A percentile compares a stretch with the other conserved stretches of the same genome.
Evolutionary conservation across 1,140 invertebrate genomes (phyloP).

Genomic region (Spodoptera frugiperda): DNA sequence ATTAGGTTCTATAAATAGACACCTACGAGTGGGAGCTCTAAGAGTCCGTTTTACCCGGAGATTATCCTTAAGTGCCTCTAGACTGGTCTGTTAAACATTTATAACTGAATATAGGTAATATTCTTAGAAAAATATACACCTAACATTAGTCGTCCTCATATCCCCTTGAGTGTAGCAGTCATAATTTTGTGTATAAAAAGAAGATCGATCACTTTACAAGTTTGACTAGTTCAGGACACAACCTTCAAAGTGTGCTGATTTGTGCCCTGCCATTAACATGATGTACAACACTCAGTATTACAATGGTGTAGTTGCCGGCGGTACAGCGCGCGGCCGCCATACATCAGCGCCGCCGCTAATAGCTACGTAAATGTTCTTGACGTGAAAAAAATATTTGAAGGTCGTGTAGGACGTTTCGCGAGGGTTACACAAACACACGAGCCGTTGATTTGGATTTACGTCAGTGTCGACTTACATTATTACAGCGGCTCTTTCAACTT

Average conservation of each 20-base stretch:
- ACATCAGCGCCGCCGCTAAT: constrained; percentile 22
- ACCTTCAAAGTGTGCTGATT: not conserved
- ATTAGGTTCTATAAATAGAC: not conserved
- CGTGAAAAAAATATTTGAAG: constrained; percentile 14
- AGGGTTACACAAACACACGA: constrained; percentile 8
- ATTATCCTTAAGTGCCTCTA: not conserved
- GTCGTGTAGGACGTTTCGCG: not conserved
- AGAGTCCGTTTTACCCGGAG: too few species aligned
- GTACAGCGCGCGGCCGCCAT: not conserved
- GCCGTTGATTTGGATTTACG: not conserved
- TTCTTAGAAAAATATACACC: too few species aligned
- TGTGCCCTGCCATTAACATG: constrained; percentile 2
- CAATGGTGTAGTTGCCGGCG: not conserved
- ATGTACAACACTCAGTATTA: not conserved
- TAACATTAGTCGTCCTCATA: too few species aligned
- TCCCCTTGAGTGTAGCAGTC: not conserved
- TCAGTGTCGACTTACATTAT: not conserved
- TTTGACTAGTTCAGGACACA: not conserved
- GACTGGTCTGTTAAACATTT: too few species aligned
- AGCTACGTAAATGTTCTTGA: constrained; percentile 18
- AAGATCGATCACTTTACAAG: constrained; percentile 8
- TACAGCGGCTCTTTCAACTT: too few species aligned
- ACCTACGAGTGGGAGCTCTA: not conserved
- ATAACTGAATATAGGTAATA: too few species aligned
- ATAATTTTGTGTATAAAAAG: not conserved